Base-by-base conservation (phyloP, 2,888 invertebrate genomes). In the Acheta domesticus region DNA sequence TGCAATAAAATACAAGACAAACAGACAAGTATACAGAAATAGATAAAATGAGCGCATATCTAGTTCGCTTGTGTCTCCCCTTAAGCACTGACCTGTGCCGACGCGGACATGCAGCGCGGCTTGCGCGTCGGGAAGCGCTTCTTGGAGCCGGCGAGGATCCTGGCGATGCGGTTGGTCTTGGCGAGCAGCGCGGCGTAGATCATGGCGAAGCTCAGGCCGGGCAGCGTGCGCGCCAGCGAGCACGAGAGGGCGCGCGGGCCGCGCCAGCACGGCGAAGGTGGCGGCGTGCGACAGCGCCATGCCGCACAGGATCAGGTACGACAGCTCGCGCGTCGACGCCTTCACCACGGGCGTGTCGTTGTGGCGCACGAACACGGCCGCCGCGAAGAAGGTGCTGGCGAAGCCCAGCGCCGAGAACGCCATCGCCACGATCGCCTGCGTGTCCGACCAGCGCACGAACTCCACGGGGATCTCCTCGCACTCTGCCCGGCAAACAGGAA, bases 331-430 rank as follows among this genome's bases (percentile, higher is more conserved):
- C 11, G 91, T 91, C 76, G 91, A 91, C 4, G 91, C 90, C 87
- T 94, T 93, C 74, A 95, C 94, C 11, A 94, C 82, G 2, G 94
- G 94, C 0, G 94, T 95, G 86, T 92, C 87, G 86, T 93, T 92
- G 86, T 91, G 90, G 80, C 89, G 89, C 77, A 92, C 85, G 86
- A 94, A 93, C 49, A 93, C 88, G 73, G 88, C 85, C 81, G 90
- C 89, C 1, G 92, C 89, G 84, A 90, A 88, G 50, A 89, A 86
- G 2, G 93, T 92, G 73, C 89, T 88, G 76, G 91, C 85, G 82
- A 93, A 90, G n/a, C 93, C 93, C 78, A 91, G 84, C 74, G 87
- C 88, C 49, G 91, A 90, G 84, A 92, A 88, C 21, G 87, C 87
- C 83, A 91, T 89, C 19, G 91, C 89, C 20, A 91, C 89, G 79